Percentiles rank a stretch among this genome's conserved stretches.
Conservation (phyloP, 1,140 invertebrate species). For the Monochamus saltuarius region DNA sequence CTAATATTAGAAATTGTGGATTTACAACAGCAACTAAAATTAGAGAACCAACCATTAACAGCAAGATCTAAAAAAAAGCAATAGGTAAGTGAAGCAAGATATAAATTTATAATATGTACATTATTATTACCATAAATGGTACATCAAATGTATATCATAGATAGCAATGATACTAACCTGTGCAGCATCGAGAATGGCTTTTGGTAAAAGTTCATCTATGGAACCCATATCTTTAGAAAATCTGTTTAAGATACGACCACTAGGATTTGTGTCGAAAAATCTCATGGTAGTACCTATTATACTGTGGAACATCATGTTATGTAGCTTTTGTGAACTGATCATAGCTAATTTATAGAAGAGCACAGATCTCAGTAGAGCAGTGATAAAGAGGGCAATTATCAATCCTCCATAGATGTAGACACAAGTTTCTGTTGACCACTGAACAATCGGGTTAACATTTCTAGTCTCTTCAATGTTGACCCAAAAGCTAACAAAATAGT, state of each 20-base stretch:
- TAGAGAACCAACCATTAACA: conserved; percentile 52
- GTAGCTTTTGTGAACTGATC: conserved; percentile 64
- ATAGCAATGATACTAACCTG: conserved; percentile 51
- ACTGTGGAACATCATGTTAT: conserved; percentile 66
- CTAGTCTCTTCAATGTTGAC: conserved; percentile 39
- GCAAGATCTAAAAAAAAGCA: conserved; percentile 39
- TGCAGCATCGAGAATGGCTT: conserved; percentile 66
- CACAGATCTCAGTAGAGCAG: conserved; percentile 56
- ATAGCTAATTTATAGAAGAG: conserved; percentile 68
- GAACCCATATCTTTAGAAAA: conserved; percentile 58
- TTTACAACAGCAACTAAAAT: conserved; percentile 63
- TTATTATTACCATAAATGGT: no score
- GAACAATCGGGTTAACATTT: background rate
- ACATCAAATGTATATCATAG: background rate
- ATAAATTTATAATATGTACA: no score
- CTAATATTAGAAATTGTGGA: conserved; percentile 61
- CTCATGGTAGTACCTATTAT: conserved; percentile 67
- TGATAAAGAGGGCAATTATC: conserved; percentile 53
- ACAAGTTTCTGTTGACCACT: conserved; percentile 45
- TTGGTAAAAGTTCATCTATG: conserved; percentile 68
- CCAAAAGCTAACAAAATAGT: conserved; percentile 84
- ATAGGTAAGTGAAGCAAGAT: no score
- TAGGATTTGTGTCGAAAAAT: conserved; percentile 84
- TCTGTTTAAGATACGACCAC: conserved; percentile 56
- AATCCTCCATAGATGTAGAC: conserved; percentile 58